Base-by-base conservation (phyloP, 2,797 vertebrate species). In the Pantherophis vulpinus region DNA sequence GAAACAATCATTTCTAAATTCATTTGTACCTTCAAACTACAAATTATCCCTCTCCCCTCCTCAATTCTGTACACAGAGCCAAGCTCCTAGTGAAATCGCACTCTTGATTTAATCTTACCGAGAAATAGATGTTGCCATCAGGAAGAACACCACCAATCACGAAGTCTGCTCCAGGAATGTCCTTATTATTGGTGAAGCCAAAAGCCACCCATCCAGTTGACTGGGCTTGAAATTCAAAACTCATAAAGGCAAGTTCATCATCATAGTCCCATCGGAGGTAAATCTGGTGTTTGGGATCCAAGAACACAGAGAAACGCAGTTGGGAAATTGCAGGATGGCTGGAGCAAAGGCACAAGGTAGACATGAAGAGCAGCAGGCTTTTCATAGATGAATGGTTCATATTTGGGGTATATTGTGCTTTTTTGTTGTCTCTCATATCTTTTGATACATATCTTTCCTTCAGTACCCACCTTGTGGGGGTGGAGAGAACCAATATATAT, bases 141-240 rank as follows among this genome's bases (percentile, higher is more conserved):
- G 97, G 59, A 87, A 97, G 95, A 79, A 98, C 92, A 66, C 97
- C 98, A 92, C 98, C 98, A 0, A 98, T 97, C 66, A 98, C 96
- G 1, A 98, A 97, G 88, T 98, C 98, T 1, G 98, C 95, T 27
- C 97, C 98, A 0, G 61, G 32, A 96, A 98, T 98, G 55, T 95
- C 95, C 95, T 97, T 97, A 0, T 95, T 95, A 25, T 96, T 93
- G 87, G 97, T 98, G 88, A 98, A 95, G 27, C 98, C 98, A 88
- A 98, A 96, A 90, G 98, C 96, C 70, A 98, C 95, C 98, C 98
- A 99, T 60, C 98, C 98, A 8, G 96, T 96, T 56, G 98, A 98
- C 91, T 91, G 97, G 91, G 98, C 96, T 2, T 95, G 95, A 88
- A 98, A 94, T 74, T 98, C 97, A 83, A 98, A 97, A 1, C 92